Evolutionary conservation across 1,140 invertebrate genomes (phyloP).

Genomic region (Drosophila virilis): DNA sequence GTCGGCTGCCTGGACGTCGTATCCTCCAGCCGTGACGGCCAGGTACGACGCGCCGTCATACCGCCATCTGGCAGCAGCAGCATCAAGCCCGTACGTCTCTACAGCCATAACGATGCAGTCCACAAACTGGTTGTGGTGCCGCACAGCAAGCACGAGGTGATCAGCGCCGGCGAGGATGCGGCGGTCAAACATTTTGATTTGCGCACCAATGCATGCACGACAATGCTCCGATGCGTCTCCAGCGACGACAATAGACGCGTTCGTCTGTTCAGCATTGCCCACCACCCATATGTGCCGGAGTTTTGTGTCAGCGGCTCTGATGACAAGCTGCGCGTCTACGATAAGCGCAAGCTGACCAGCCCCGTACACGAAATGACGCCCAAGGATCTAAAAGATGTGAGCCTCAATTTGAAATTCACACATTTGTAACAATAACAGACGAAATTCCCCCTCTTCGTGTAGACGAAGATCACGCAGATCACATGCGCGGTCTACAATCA

Average conservation of each 20-base stretch:
- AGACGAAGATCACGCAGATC: slow-evolving; percentile 86
- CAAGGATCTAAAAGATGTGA: slow-evolving; percentile 63
- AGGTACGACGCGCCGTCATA: slow-evolving; percentile 86
- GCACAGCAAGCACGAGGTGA: slow-evolving; percentile 90
- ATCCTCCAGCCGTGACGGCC: slow-evolving; percentile 94
- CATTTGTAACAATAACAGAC: neutral
- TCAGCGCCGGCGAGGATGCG: slow-evolving; percentile 96
- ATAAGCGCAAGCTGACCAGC: slow-evolving; percentile 87
- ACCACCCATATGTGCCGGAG: slow-evolving; percentile 92
- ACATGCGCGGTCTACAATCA: slow-evolving; percentile 96
- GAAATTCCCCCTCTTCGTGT: neutral
- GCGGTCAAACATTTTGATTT: slow-evolving; percentile 93
- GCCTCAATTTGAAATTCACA: neutral
- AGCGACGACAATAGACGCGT: slow-evolving; percentile 79
- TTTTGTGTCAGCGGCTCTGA: slow-evolving; percentile 92
- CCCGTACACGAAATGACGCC: slow-evolving; percentile 85
- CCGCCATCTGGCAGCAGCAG: slow-evolving; percentile 65
- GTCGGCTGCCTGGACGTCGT: slow-evolving; percentile 91
- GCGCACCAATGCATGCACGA: slow-evolving; percentile 85
- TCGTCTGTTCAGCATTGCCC: slow-evolving; percentile 93
- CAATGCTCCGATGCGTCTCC: slow-evolving; percentile 35
- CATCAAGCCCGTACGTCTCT: slow-evolving; percentile 54
- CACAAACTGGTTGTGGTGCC: slow-evolving; percentile 82
- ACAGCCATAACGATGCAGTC: slow-evolving; percentile 67
- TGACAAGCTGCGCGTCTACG: slow-evolving; percentile 88